These are phyloP conservation scores for Ectropis crepuscularia DNA, from an alignment of 2,888 invertebrate genomes.

Conservation along the genomic window DNA sequence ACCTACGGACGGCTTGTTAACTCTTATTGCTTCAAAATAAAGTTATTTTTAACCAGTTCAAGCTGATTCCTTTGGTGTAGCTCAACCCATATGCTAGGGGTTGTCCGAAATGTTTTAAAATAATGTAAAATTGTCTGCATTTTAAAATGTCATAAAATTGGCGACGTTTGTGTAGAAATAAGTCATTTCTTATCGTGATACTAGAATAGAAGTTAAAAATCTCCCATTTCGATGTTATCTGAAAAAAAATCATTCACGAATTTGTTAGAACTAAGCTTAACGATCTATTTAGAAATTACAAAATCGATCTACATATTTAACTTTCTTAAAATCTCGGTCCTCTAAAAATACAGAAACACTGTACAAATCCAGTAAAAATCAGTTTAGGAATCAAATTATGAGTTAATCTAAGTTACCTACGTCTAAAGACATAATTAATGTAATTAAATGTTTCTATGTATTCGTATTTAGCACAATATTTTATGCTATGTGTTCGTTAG, in stretches of 20 bases:
- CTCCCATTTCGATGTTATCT: conserved; percentile 59
- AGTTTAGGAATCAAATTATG: conserved; percentile 30
- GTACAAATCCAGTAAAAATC: conserved; percentile 12
- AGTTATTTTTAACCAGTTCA: no score
- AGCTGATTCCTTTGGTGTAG: no score
- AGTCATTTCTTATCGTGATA: conserved; percentile 77
- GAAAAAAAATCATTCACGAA: conserved; percentile 68
- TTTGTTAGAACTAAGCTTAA: conserved; percentile 75
- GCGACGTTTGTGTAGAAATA: conserved; percentile 40
- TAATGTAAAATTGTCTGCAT: no score
- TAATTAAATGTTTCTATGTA: conserved; percentile 30
- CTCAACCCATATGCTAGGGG: no score
- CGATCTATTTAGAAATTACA: conserved; percentile 29
- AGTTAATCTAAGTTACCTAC: conserved; percentile 35
- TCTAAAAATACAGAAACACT: conserved; percentile 14
- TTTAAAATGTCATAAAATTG: not conserved
- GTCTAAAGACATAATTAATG: conserved; percentile 34
- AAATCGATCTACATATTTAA: conserved; percentile 29
- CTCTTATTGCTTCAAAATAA: no score
- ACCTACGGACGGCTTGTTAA: no score
- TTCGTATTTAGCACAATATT: conserved; percentile 34
- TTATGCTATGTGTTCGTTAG: conserved; percentile 26
- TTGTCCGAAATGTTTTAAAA: no score
- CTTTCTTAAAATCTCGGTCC: conserved; percentile 21
- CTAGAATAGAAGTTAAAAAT: conserved; percentile 70